Conservation (phyloP, 2,113 vertebrate species). For the Actenoides lindsayi region DNA sequence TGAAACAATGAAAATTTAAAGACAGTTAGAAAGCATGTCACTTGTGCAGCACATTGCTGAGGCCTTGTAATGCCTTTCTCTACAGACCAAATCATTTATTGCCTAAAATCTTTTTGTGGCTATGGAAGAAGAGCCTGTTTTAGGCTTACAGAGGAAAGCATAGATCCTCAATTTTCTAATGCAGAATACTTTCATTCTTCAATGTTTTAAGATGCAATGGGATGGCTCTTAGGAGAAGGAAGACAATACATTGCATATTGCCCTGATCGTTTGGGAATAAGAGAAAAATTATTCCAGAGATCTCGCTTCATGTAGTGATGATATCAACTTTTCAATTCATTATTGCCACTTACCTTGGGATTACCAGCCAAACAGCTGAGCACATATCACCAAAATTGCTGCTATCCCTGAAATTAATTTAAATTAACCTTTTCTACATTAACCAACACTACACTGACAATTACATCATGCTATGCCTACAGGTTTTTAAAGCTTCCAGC, state of each 20-base stretch:
- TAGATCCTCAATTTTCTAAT: not conserved
- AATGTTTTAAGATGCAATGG: not conserved
- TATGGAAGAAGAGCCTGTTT: not conserved
- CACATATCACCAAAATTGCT: not conserved
- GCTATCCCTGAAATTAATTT: not conserved
- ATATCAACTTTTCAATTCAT: not conserved
- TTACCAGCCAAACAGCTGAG: not conserved
- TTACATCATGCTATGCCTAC: not conserved
- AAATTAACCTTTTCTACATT: not conserved
- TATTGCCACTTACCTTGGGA: not conserved
- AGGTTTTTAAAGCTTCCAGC: not conserved
- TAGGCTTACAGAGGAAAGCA: not conserved
- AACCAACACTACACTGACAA: not conserved
- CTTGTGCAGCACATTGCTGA: not conserved
- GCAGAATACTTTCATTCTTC: not conserved
- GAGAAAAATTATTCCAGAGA: not conserved
- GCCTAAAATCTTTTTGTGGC: not conserved
- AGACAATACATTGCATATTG: not conserved
- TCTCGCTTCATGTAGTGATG: not conserved
- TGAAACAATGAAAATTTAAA: not conserved
- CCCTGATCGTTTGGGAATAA: not conserved
- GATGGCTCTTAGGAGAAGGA: not conserved
- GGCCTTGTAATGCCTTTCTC: not conserved
- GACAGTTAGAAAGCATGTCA: not conserved
- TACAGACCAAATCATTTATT: not conserved